phyloP scores from a whole-genome alignment of 2,113 vertebrate genomes.

The Heliornis fulica region DNA sequence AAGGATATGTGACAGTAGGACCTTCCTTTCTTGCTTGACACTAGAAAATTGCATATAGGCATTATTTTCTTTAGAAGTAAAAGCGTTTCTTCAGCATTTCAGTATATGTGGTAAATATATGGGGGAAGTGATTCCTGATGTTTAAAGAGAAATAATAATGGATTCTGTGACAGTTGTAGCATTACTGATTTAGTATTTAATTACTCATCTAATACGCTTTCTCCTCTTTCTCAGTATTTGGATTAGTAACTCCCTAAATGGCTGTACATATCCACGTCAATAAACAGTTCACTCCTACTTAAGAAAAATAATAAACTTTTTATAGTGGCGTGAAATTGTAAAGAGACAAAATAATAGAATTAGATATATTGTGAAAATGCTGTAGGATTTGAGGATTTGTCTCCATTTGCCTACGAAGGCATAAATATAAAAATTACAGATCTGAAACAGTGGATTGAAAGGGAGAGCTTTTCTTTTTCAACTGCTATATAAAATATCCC shows the following conservation, averaged over 20 bases:
- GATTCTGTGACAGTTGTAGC: not conserved
- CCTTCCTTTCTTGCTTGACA: not conserved
- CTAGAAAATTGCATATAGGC: not conserved
- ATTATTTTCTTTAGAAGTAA: not conserved
- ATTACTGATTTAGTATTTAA: conserved; percentile 29
- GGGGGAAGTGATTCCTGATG: not conserved
- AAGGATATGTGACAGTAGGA: not conserved
- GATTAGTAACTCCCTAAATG: not conserved
- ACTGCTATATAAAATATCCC: not conserved
- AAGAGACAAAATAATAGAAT: not conserved
- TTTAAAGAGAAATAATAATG: conserved; percentile 1
- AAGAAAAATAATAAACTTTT: conserved; percentile 30
- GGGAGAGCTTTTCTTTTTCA: not conserved
- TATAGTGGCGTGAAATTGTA: not conserved
- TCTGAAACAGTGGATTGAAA: not conserved
- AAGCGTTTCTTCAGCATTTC: not conserved
- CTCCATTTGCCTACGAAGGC: not conserved
- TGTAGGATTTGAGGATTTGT: conserved; percentile 29
- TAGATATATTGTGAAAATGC: not conserved
- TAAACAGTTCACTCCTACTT: conserved; percentile 26
- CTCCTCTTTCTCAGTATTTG: conserved; percentile 34
- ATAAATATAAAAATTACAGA: not conserved
- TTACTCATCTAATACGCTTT: not conserved
- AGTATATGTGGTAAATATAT: not conserved
- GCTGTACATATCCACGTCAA: not conserved